These are phyloP conservation scores for Scaptomyza parva DNA, from an alignment of 2,888 invertebrate genomes.

Conservation along the genomic window DNA sequence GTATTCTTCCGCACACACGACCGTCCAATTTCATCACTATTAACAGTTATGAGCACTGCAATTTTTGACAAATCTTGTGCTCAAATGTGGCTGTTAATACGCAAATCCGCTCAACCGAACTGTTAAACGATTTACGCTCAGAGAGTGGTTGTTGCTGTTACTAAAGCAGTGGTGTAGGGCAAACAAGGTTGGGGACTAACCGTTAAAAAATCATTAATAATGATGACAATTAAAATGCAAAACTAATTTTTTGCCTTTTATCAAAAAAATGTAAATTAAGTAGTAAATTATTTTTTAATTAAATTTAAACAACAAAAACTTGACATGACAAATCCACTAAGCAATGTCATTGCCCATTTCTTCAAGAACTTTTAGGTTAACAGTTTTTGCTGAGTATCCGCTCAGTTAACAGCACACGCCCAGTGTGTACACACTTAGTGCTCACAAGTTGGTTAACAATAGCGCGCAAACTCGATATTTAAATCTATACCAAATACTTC, in stretches of 20 bases:
- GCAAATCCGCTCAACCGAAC: slow-evolving; percentile 12
- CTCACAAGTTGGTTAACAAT: neutral
- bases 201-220: neutral
- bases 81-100: slow-evolving; percentile 36
- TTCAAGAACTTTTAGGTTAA: neutral
- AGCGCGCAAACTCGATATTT: slow-evolving; percentile 10
- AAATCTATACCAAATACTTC: no score
- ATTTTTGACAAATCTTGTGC: slow-evolving; percentile 28
- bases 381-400: neutral
- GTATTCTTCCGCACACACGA: slow-evolving; percentile 46
- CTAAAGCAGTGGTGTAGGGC: slow-evolving; percentile 20
- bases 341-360: neutral
- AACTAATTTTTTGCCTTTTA: neutral
- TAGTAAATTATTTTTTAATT: neutral
- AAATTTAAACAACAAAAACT: neutral
- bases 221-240: neutral
- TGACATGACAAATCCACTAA: neutral
- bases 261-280: neutral
- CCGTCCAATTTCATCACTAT: slow-evolving; percentile 43
- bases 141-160: neutral
- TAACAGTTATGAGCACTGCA: slow-evolving; percentile 40
- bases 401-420: slow-evolving; percentile 13
- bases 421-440: slow-evolving; percentile 40
- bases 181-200: neutral
- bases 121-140: slow-evolving; percentile 19